phyloP scores from a whole-genome alignment of 1,140 invertebrate genomes.

The Pseudomyrmex cubaensis region DNA sequence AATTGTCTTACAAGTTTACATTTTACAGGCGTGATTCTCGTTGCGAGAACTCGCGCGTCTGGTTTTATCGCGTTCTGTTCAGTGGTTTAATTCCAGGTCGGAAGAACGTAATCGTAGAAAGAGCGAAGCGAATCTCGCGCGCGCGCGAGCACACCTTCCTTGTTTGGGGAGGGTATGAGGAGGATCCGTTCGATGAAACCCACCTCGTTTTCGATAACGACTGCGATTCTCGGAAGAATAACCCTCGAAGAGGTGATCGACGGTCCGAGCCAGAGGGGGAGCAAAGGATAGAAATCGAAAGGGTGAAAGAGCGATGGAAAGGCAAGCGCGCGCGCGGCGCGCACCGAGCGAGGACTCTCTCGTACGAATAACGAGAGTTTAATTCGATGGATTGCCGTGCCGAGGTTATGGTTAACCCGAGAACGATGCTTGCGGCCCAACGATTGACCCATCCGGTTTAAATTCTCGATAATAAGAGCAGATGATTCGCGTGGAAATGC shows the following conservation, averaged over 20 bases:
- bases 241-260: slow-evolving; percentile 11
- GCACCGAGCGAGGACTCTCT: slow-evolving; percentile 27
- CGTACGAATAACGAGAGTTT: slow-evolving; percentile 48
- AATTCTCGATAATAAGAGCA: slow-evolving; percentile 26
- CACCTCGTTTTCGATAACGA: slow-evolving; percentile 70
- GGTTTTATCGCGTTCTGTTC: background rate
- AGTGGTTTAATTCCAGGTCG: background rate
- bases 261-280: background rate
- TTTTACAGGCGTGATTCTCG: slow-evolving; percentile 32
- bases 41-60: background rate
- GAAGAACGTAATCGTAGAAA: slow-evolving; percentile 24
- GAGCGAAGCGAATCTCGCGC: slow-evolving; percentile 26
- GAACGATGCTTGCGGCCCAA: slow-evolving; percentile 7
- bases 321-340: background rate
- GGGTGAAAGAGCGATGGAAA: slow-evolving; percentile 19
- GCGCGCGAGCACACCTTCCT: slow-evolving; percentile 27
- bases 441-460: slow-evolving; percentile 42
- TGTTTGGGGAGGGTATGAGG: slow-evolving; percentile 5
- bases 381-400: slow-evolving; percentile 49
- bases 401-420: slow-evolving; percentile 33
- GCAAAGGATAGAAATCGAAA: slow-evolving; percentile 40
- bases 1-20: background rate
- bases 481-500: background rate
- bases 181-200: slow-evolving; percentile 24
- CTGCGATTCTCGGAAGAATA: slow-evolving; percentile 54